Percentiles rank a stretch among this genome's conserved stretches.
phyloP scores from a whole-genome alignment of 1,140 invertebrate genomes.

The Trichogramma pretiosum region DNA sequence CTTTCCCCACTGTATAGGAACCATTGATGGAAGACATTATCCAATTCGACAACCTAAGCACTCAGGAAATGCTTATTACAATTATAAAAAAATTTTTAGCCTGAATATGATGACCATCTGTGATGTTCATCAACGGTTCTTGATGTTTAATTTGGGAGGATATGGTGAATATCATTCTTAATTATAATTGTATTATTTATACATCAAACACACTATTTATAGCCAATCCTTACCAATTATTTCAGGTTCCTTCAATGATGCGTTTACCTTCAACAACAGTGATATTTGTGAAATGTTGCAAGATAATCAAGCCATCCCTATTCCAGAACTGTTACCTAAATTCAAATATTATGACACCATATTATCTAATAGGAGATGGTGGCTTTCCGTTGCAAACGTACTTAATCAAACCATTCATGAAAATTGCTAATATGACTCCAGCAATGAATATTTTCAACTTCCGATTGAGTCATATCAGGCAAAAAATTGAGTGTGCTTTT shows the following conservation, averaged over 20 bases:
- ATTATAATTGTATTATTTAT: not conserved
- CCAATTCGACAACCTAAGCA: conserved; percentile 27
- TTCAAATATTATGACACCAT: not conserved
- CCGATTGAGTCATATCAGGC: not conserved
- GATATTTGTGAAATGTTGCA: not conserved
- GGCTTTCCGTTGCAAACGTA: not conserved
- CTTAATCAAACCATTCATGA: not conserved
- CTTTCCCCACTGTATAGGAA: conserved; percentile 34
- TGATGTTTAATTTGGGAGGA: conserved; percentile 32
- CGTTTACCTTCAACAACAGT: not conserved
- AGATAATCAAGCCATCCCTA: not conserved
- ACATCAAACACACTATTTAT: too few species aligned
- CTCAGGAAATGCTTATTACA: conserved; percentile 36
- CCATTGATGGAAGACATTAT: conserved; percentile 36
- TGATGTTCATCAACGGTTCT: conserved; percentile 36
- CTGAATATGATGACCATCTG: conserved; percentile 36
- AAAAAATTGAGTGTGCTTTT: not conserved
- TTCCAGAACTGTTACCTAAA: not conserved
- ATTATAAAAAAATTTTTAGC: conserved; percentile 42
- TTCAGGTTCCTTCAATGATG: not conserved
- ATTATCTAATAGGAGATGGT: not conserved
- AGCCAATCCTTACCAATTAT: not conserved
- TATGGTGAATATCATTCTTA: conserved; percentile 24
- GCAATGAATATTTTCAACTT: not conserved
- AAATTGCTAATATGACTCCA: not conserved